phyloP scores from a whole-genome alignment of 2,797 vertebrate genomes.

The Alexandromys oeconomus region DNA sequence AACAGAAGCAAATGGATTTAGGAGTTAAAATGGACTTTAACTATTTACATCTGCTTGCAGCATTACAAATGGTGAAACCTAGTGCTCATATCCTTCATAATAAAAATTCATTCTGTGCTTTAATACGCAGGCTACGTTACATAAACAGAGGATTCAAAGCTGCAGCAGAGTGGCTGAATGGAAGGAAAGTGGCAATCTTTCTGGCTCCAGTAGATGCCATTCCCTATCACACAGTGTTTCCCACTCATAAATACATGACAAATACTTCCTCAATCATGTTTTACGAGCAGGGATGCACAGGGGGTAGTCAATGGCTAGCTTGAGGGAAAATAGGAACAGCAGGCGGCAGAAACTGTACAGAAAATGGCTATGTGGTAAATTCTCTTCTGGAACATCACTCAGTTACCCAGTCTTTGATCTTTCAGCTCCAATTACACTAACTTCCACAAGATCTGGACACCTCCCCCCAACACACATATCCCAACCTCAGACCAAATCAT shows the following conservation, averaged over 20 bases:
- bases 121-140: constrained; percentile 89
- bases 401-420: constrained; percentile 97
- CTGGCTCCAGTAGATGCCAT: constrained; percentile 95
- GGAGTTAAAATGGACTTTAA: constrained; percentile 86
- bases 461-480: constrained; percentile 71
- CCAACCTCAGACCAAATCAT: constrained; percentile 79
- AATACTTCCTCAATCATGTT: constrained; percentile 99
- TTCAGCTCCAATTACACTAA: constrained; percentile 97
- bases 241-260: constrained; percentile 99
- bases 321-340: constrained; percentile 96
- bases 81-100: constrained; percentile 87
- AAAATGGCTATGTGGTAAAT: constrained; percentile 97
- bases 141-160: constrained; percentile 89
- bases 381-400: constrained; percentile 99
- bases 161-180: constrained; percentile 84
- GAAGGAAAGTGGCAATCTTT: constrained; percentile 92
- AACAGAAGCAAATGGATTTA: constrained; percentile 84
- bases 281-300: constrained; percentile 99
- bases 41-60: constrained; percentile 85
- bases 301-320: constrained; percentile 96
- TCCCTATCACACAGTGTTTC: constrained; percentile 97
- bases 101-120: constrained; percentile 89
- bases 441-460: constrained; percentile 91
- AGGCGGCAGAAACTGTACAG: constrained; percentile 95
- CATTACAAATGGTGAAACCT: constrained; percentile 81